Base-by-base conservation (phyloP, 2,113 vertebrate genomes). In the Gorsachius goisagi region DNA sequence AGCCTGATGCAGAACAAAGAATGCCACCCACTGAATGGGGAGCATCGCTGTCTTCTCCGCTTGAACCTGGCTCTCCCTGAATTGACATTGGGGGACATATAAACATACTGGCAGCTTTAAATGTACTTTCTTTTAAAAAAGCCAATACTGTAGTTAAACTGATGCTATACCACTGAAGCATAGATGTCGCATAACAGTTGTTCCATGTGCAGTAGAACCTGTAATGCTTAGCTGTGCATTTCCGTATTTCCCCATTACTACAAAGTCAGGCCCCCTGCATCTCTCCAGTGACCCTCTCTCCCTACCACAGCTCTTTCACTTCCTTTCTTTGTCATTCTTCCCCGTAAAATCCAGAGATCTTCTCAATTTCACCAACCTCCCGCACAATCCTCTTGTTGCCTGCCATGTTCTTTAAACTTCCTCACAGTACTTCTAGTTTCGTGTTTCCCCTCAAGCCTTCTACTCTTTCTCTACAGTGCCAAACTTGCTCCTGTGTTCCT, bases 291-390 rank as follows among this genome's bases (percentile, higher is more conserved):
- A 67, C 73, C 68, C 55, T 47, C 32, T 84, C 55, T 82, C 87
- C 87, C 78, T 82, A 3, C 80, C 64, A 55, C 68, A 60, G 93
- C n/a, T 23, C 60, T 96, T 95, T 95, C 80, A 78, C 89, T 97
- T 97, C 93, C 93, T 91, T 93, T 56, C 83, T 86, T 75, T 82
- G 69, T 89, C 66, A 26, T 72, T 89, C 84, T 85, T 74, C 84
- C 84, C 77, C 84, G 72, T 37, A 75, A 85, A 91, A 91, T 95
- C 93, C 96, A 87, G 76, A 91, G 60, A 75, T 75, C 84, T 81
- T 95, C 76, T 68, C 45, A 35, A 12, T 74, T 81, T 84, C 77
- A 47, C 68, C 86, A 81, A 0, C 95, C 94, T 96, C 95, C 89
- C 93, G 89, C 96, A 39, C 91, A 76, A 30, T 37, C 44, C 45